Conservation (phyloP, 2,797 vertebrate genomes). For the Pitangus sulphuratus region DNA sequence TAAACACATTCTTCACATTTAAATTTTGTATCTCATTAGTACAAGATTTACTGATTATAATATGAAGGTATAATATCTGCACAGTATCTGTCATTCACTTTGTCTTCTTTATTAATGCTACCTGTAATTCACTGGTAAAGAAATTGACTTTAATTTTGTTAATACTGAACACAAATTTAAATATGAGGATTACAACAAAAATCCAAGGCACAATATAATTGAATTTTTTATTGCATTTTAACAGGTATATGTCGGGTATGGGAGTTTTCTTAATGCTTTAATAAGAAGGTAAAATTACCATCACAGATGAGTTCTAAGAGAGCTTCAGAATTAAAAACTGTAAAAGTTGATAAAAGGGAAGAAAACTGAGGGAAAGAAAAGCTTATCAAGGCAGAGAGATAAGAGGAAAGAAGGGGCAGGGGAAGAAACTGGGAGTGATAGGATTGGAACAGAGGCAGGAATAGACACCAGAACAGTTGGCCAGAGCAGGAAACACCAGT, state of each 20-base stretch:
- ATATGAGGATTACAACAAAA: conserved; percentile 63
- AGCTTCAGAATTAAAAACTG: conserved; percentile 14
- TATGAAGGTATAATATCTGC: conserved; percentile 48
- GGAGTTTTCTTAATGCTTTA: not conserved
- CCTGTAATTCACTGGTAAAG: conserved; percentile 61
- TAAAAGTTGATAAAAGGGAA: not conserved
- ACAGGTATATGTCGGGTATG: not conserved
- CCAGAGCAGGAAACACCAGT: not conserved
- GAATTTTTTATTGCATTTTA: conserved; percentile 71
- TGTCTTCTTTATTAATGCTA: conserved; percentile 67
- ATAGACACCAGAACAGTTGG: not conserved
- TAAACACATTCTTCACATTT: conserved; percentile 72
- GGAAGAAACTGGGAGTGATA: not conserved
- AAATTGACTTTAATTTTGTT: conserved; percentile 71
- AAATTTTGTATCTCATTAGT: conserved; percentile 76
- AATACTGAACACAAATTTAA: conserved; percentile 69
- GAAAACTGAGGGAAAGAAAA: not conserved
- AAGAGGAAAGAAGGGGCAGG: not conserved
- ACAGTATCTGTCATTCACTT: conserved; percentile 54
- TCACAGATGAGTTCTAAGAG: conserved; percentile 1
- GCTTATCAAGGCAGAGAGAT: not conserved
- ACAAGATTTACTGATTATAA: conserved; percentile 71
- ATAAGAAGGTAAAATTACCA: conserved; percentile 15
- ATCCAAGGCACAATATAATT: conserved; percentile 50
- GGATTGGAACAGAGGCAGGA: not conserved